Percentiles rank a stretch among this genome's conserved stretches.
Conservation (phyloP, 2,797 vertebrate genomes). For the Rhinoraja longicauda region DNA sequence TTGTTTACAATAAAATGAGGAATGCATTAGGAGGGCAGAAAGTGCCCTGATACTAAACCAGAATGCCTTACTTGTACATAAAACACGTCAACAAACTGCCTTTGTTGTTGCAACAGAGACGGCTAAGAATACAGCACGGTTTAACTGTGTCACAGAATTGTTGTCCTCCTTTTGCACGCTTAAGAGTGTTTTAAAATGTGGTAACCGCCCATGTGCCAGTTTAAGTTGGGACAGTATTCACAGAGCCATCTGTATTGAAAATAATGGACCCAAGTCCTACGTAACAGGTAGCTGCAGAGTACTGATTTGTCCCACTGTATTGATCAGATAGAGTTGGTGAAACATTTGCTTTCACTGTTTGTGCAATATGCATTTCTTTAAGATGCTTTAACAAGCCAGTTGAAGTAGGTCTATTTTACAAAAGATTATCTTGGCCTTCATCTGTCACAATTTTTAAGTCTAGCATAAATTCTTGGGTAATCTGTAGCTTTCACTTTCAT, state of each 20-base stretch:
- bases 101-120: slow-evolving; percentile 74
- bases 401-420: slow-evolving; percentile 70
- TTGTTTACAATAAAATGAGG: slow-evolving; percentile 81
- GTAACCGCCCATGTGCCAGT: slow-evolving; percentile 68
- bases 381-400: slow-evolving; percentile 83
- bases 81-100: slow-evolving; percentile 70
- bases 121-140: slow-evolving; percentile 72
- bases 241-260: slow-evolving; percentile 58
- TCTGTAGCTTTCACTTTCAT: slow-evolving; percentile 82
- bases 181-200: slow-evolving; percentile 56
- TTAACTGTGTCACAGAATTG: slow-evolving; percentile 79
- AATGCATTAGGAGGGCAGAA: slow-evolving; percentile 74
- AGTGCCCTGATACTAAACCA: slow-evolving; percentile 91
- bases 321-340: slow-evolving; percentile 74
- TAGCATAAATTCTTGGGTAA: slow-evolving; percentile 76
- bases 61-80: slow-evolving; percentile 99
- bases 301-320: slow-evolving; percentile 62
- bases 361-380: slow-evolving; percentile 95
- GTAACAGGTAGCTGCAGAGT: slow-evolving; percentile 55
- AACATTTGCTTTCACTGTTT: slow-evolving; percentile 89
- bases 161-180: slow-evolving; percentile 54
- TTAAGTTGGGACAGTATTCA: slow-evolving; percentile 56
- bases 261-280: slow-evolving; percentile 52
- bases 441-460: slow-evolving; percentile 67
- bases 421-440: slow-evolving; percentile 65